Percentiles rank a stretch among this genome's conserved stretches.
These are phyloP conservation scores for Amblyjoppa fuscipennis DNA, from an alignment of 2,888 invertebrate species.

Conservation along the genomic window DNA sequence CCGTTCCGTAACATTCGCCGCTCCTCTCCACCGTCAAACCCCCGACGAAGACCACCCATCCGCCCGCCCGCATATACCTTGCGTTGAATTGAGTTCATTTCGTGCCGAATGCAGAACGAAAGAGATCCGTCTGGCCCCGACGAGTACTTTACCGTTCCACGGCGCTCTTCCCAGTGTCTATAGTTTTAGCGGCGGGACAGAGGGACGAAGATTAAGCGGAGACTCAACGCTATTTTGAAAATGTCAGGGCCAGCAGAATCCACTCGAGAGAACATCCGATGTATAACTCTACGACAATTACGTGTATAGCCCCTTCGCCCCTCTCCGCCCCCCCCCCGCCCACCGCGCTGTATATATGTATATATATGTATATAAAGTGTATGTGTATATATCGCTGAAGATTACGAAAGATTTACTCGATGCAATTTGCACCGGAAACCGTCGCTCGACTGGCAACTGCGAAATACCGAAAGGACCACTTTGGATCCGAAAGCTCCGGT, in stretches of 20 bases:
- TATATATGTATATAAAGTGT: background rate
- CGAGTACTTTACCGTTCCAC: constrained; percentile 57
- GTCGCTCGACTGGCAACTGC: background rate
- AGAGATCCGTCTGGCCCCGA: constrained; percentile 54
- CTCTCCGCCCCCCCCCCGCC: background rate
- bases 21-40: background rate
- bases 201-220: constrained; percentile 59
- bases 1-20: constrained; percentile 4
- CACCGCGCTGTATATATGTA: background rate
- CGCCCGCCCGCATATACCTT: constrained; percentile 11
- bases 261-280: constrained; percentile 48
- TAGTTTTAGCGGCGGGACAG: constrained; percentile 2
- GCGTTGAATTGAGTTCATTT: constrained; percentile 64
- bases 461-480: constrained; percentile 10
- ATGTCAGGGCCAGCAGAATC: constrained; percentile 61
- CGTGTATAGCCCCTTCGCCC: background rate
- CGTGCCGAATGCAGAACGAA: constrained; percentile 56
- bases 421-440: constrained; percentile 39
- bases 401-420: constrained; percentile 50
- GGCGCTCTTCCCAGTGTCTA: constrained; percentile 39
- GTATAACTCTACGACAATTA: constrained; percentile 48
- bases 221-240: constrained; percentile 55
- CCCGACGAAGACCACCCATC: background rate
- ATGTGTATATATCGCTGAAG: constrained; percentile 18
- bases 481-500: background rate